Base-by-base conservation (phyloP, 2,888 invertebrate genomes). In the Macrosoma leucophasiata region DNA sequence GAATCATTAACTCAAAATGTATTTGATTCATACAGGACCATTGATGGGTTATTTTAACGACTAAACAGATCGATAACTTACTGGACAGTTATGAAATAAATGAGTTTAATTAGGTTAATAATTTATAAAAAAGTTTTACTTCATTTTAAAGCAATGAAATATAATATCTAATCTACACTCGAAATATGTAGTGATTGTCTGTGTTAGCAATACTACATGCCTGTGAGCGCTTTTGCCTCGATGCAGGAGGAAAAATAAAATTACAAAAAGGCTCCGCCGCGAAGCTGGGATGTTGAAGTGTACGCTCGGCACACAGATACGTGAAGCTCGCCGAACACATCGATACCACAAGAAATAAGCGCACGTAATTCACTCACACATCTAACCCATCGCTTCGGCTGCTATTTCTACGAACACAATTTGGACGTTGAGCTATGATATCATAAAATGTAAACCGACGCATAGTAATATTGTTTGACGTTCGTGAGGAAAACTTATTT, bases 171-270 rank as follows among this genome's bases (percentile, higher is more conserved):
- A 21, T 13, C 3, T 28, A 17, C 21, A 28, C n/a, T 28, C 9
- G 23, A 33, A 33, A 21, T 33, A 28, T 28, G 10, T 28, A 23
- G 13, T 25, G 18, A 28, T 28, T 23, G 24, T 34, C 19, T 34
- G 34, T 34, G 20, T 25, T 25, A 29, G 24, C 25, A 49, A 45
- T 45, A 48, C 39, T 36, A 41, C 42, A 41, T 57, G 52, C 55
- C 55, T 52, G 56, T 51, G 55, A 63, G 55, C 55, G 59, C 58
- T 61, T 62, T 65, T 64, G 58, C 59, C 57, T 58, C 58, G 60
- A 64, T 65, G 62, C 62, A 74, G 59, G 58, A 76, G 74, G 73
- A 77, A 79, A 81, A 82, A 78, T 71, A 77, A 79, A 77, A 74
- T 59, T 58, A 78, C 67, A 77, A 79, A 74, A 78, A 77, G 77